Conservation (phyloP, 2,113 vertebrate species). For the Eudyptes chrysolophus region DNA sequence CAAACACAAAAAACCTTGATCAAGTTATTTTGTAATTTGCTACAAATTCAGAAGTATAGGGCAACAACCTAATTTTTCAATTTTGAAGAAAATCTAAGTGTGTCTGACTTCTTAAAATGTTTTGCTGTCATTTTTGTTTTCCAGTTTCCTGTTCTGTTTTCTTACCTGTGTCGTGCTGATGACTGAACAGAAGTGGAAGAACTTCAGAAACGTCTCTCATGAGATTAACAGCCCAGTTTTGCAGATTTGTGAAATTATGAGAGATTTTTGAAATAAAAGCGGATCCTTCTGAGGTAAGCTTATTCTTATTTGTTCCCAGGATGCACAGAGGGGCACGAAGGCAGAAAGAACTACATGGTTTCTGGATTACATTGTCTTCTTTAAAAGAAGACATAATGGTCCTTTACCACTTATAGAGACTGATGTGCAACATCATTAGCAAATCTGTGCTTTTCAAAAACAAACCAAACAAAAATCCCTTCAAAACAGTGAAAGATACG, state of each 20-base stretch:
- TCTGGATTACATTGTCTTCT: neutral
- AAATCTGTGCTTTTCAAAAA: neutral
- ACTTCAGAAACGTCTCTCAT: neutral
- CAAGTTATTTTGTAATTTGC: neutral
- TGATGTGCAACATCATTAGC: neutral
- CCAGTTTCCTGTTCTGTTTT: neutral
- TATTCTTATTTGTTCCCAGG: neutral
- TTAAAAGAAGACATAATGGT: neutral
- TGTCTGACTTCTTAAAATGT: neutral
- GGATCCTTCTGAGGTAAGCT: neutral
- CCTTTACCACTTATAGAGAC: neutral
- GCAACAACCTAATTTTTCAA: neutral
- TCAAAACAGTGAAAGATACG: neutral
- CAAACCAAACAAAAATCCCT: neutral
- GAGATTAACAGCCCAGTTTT: neutral
- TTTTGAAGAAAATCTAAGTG: neutral
- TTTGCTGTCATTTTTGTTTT: neutral
- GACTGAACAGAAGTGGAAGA: neutral
- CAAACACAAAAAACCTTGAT: neutral
- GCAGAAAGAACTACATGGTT: neutral
- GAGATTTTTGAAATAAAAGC: neutral
- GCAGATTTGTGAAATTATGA: neutral
- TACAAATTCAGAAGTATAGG: neutral
- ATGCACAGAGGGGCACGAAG: neutral
- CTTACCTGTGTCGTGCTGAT: neutral